Percentiles rank a stretch among this genome's conserved stretches.
Evolutionary conservation across 2,113 vertebrate genomes (phyloP).

Genomic region (Bubo blakistoni): DNA sequence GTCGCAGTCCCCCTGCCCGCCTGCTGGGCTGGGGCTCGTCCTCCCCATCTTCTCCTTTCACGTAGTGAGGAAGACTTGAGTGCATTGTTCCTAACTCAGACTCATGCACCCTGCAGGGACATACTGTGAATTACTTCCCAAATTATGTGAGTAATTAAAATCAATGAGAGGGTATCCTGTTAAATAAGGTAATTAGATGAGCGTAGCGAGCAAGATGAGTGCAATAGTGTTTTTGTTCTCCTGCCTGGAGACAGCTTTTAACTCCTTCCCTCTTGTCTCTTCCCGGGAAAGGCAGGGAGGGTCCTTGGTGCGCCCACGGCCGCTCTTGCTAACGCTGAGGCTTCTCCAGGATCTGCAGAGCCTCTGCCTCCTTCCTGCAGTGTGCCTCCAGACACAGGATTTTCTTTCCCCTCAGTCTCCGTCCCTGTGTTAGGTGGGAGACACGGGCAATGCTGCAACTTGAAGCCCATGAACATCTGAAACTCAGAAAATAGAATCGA

Average conservation of each 20-base stretch:
- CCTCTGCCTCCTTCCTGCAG: neutral
- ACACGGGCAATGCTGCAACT: fast-evolving
- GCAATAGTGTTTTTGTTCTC: neutral
- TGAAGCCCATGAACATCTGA: fast-evolving
- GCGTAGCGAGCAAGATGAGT: neutral
- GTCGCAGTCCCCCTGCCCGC: neutral
- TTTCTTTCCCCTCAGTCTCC: neutral
- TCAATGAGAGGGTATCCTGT: conserved; percentile 58
- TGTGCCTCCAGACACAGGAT: fast-evolving
- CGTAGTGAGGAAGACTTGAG: neutral
- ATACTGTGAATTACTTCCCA: conserved; percentile 32
- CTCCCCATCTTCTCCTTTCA: neutral
- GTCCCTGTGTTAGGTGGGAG: fast-evolving
- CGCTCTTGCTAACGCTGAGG: fast-evolving
- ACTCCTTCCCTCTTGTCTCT: neutral
- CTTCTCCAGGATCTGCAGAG: neutral
- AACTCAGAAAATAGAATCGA: fast-evolving
- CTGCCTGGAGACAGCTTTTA: conserved; percentile 34
- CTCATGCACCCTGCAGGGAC: conserved; percentile 21
- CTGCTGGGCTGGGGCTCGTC: neutral
- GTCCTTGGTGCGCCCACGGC: neutral
- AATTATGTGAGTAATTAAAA: conserved; percentile 64
- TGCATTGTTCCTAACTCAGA: neutral
- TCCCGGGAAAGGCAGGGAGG: neutral
- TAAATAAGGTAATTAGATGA: conserved; percentile 56